Percentiles rank a stretch among this genome's conserved stretches.
Conservation (phyloP, 2,888 invertebrate genomes). For the Dorcus parallelipipedus region DNA sequence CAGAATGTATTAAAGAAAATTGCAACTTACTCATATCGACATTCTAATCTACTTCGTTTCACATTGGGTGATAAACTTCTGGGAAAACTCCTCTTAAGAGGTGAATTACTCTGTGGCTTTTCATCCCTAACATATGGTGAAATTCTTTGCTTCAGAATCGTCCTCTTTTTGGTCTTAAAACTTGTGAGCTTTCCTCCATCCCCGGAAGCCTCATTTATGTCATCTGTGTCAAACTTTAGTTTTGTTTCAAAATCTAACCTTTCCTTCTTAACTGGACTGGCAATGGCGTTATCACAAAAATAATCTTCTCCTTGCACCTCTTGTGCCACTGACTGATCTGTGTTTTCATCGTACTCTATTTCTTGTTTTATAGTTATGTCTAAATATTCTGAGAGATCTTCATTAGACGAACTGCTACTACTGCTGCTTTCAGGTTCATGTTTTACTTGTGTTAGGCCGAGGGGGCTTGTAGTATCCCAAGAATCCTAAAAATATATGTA, state of each 20-base stretch:
- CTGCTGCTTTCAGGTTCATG: constrained; percentile 17
- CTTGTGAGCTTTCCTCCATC: neutral
- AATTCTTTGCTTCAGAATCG: constrained; percentile 15
- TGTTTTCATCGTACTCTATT: neutral
- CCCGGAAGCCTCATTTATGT: constrained; percentile 1
- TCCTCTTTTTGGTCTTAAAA: constrained; percentile 16
- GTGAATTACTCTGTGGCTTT: constrained; percentile 1
- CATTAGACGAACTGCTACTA: constrained; percentile 8
- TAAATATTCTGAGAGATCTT: neutral
- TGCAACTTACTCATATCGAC: neutral
- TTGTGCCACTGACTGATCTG: neutral
- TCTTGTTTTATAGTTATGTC: neutral
- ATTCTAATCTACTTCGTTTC: neutral
- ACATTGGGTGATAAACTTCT: neutral
- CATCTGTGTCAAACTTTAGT: constrained; percentile 12
- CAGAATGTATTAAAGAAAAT: neutral
- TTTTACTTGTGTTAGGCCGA: constrained; percentile 14
- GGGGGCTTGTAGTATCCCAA: constrained; percentile 21
- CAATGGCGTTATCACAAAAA: neutral
- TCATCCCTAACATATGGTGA: constrained; percentile 11
- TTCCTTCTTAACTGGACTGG: constrained; percentile 15
- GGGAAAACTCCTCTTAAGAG: neutral
- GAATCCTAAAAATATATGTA: constrained; percentile 29
- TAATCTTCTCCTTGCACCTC: neutral
- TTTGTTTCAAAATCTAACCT: constrained; percentile 16